phyloP scores from a whole-genome alignment of 1,140 invertebrate species.

The Pogonognathellus flavescens region DNA sequence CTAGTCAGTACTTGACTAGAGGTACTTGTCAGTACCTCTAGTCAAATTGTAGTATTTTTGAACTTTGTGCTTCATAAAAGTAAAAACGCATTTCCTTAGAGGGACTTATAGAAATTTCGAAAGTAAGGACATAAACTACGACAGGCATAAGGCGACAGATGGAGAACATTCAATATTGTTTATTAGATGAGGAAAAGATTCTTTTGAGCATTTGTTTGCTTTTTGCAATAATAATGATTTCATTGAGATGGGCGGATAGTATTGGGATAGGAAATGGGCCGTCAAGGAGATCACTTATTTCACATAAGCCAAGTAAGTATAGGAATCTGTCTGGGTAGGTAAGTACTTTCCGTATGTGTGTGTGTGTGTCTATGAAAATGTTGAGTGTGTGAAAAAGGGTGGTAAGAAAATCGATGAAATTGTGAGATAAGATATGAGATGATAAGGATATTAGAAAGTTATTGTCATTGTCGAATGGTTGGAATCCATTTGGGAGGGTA shows the following conservation, averaged over 20 bases:
- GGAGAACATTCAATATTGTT: too few relatives aligned
- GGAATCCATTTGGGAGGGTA: conserved; percentile 56
- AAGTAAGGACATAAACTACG: too few relatives aligned
- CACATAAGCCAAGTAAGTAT: too few relatives aligned
- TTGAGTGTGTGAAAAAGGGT: not conserved
- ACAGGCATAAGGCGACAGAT: too few relatives aligned
- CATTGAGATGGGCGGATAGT: not conserved
- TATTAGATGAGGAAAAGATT: not conserved
- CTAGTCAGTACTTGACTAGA: too few relatives aligned
- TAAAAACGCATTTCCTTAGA: too few relatives aligned
- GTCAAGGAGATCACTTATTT: too few relatives aligned
- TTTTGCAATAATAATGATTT: not conserved
- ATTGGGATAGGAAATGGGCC: too few relatives aligned
- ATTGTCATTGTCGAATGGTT: conserved; percentile 58
- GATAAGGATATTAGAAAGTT: conserved; percentile 55
- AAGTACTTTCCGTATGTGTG: not conserved
- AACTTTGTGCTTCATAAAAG: too few relatives aligned
- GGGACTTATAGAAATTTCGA: too few relatives aligned
- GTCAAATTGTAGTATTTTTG: too few relatives aligned
- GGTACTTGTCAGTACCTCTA: too few relatives aligned
- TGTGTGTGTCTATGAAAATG: conserved; percentile 27
- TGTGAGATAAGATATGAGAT: conserved; percentile 40
- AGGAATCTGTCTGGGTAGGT: not conserved
- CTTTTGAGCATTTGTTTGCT: not conserved
- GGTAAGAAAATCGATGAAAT: conserved; percentile 40